Base-by-base conservation (phyloP, 1,140 invertebrate genomes). In the Zaprionus inermis region DNA sequence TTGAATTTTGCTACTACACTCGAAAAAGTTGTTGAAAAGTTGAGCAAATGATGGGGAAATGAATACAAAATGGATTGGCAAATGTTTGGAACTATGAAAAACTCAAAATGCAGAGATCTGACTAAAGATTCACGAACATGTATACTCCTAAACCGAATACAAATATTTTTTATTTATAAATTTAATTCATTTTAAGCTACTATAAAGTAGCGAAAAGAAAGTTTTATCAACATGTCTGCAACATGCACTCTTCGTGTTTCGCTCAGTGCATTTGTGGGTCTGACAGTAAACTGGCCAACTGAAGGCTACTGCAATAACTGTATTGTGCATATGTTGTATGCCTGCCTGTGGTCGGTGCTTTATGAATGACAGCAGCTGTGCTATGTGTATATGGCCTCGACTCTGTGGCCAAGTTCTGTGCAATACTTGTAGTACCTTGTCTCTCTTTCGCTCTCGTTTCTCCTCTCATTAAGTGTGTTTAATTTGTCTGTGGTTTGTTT, bases 311-410 rank as follows among this genome's bases (percentile, higher is more conserved):
- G 36, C 46, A 73, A 73, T 68, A 73, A 73, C 38, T 60, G 65
- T 73, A 73, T 60, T 72, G 24, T 36, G 63, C 70, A 72, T 72
- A 58, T 72, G 55, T 67, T 73, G 14, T 52, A n/a, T 18, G 34
- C 32, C 51, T 51, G 60, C 34, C 24, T 64, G 55, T 28, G 54
- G 70, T 72, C 28, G 9, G 36, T 54, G 24, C 24, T 28, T 28
- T 28, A 28, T 66, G 66, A 59, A 66, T 67, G 46, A 67, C 41
- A 56, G 56, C 71, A 57, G 41, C 34, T 56, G 44, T 30, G 63
- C 58, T 52, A 34, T 58, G 69, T 54, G 54, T 56, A 18, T 24
- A n/a, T 5, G 36, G 38, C 51, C 16, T 16, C 22, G 54, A 41
- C 66, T 32, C 12, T 44, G 11, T n/a, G n/a, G n/a, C 28, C 12